Conservation (phyloP, 2,888 invertebrate genomes). For the Elegia similella region DNA sequence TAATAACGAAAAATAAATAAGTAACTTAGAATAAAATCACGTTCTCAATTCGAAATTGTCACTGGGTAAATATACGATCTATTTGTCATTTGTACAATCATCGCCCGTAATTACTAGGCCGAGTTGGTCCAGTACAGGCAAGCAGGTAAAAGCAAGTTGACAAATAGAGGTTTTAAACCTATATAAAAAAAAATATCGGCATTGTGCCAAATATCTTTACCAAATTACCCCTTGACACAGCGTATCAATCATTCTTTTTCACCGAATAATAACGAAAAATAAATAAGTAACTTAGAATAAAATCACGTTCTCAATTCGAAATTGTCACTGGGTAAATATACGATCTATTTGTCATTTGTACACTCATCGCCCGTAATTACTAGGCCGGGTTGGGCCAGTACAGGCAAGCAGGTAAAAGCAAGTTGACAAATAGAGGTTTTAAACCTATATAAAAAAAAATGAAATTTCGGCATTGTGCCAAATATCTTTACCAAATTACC, state of each 20-base stretch:
- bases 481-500: neutral
- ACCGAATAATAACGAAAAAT: neutral
- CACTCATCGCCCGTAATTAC: neutral
- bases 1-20: neutral
- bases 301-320: neutral
- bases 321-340: neutral
- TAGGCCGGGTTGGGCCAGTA: neutral
- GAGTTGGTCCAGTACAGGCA: too few species aligned
- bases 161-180: too few species aligned
- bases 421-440: too few species aligned
- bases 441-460: too few species aligned
- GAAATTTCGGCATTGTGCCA: too few species aligned
- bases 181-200: too few species aligned
- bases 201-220: too few species aligned
- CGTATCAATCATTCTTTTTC: neutral
- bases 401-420: neutral
- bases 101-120: neutral
- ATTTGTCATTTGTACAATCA: neutral
- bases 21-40: neutral
- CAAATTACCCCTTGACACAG: neutral
- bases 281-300: neutral
- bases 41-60: neutral
- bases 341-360: neutral
- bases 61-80: neutral
- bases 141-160: too few species aligned